Evolutionary conservation across 2,888 invertebrate genomes (phyloP).

Genomic region (Aromia moschata): DNA sequence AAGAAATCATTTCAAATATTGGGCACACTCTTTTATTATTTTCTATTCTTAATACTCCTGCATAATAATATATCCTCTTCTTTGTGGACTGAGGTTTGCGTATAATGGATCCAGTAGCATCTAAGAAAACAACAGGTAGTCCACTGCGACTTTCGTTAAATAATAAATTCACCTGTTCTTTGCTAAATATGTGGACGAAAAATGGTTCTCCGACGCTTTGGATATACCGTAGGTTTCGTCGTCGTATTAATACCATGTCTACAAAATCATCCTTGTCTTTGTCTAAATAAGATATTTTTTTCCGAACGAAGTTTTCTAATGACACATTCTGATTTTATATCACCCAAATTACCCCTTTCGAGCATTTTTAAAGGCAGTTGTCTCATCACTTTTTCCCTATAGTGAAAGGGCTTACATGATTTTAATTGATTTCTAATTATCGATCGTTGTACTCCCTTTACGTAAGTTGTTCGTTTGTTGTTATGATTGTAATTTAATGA

Average conservation of each 20-base stretch:
- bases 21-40: not conserved
- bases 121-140: conserved; percentile 7
- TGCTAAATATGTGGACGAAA: conserved; percentile 3
- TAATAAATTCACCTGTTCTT: conserved; percentile 5
- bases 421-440: conserved; percentile 2
- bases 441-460: not conserved
- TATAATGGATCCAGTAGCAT: conserved; percentile 1
- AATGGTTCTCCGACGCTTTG: conserved; percentile 1
- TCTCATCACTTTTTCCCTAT: conserved; percentile 6
- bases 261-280: conserved; percentile 9
- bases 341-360: conserved; percentile 10
- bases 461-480: conserved; percentile 5
- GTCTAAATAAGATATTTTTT: conserved; percentile 10
- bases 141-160: not conserved
- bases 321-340: conserved; percentile 14
- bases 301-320: conserved; percentile 7
- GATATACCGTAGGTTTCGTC: not conserved
- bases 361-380: conserved; percentile 5
- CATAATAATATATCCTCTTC: conserved; percentile 8
- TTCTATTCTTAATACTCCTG: too few species aligned
- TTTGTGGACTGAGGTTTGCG: conserved; percentile 1
- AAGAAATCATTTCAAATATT: not conserved
- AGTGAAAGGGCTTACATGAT: not conserved
- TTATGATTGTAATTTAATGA: conserved; percentile 13
- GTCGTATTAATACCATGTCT: conserved; percentile 13